These are phyloP conservation scores for Timandra comae DNA, from an alignment of 2,888 invertebrate genomes.

Conservation along the genomic window DNA sequence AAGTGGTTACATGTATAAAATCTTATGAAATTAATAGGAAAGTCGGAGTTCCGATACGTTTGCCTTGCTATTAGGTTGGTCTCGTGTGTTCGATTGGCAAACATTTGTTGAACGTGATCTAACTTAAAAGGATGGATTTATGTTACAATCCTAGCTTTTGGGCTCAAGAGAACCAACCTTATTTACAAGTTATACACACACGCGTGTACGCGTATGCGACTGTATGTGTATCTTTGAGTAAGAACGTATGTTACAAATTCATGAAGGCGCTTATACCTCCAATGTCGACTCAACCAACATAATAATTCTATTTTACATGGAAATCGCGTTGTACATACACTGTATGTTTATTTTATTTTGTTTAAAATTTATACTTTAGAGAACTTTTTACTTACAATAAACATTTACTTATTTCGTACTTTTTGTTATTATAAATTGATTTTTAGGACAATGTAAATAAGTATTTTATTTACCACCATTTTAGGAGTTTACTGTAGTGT, in stretches of 20 bases:
- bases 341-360: conserved; percentile 16
- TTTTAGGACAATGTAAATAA: no score
- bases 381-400: no score
- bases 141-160: conserved; percentile 47
- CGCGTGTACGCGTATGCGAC: conserved; percentile 10
- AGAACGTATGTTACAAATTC: conserved; percentile 47
- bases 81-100: conserved; percentile 54
- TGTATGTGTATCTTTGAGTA: conserved; percentile 30
- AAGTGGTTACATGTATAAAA: conserved; percentile 8
- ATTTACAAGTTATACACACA: conserved; percentile 39
- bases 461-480: no score
- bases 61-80: conserved; percentile 58
- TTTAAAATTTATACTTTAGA: conserved; percentile 14
- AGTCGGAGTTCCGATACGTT: conserved; percentile 49
- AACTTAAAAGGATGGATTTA: conserved; percentile 61
- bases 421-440: no score
- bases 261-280: conserved; percentile 36
- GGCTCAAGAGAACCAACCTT: conserved; percentile 44
- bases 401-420: no score
- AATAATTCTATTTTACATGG: conserved; percentile 23
- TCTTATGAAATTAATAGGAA: conserved; percentile 36
- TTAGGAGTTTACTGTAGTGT: no score
- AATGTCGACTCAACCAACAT: conserved; percentile 20
- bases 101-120: conserved; percentile 68
- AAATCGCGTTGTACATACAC: conserved; percentile 15